Evolutionary conservation across 2,113 vertebrate genomes (phyloP).

Genomic region (Argyrosomus japonicus): DNA sequence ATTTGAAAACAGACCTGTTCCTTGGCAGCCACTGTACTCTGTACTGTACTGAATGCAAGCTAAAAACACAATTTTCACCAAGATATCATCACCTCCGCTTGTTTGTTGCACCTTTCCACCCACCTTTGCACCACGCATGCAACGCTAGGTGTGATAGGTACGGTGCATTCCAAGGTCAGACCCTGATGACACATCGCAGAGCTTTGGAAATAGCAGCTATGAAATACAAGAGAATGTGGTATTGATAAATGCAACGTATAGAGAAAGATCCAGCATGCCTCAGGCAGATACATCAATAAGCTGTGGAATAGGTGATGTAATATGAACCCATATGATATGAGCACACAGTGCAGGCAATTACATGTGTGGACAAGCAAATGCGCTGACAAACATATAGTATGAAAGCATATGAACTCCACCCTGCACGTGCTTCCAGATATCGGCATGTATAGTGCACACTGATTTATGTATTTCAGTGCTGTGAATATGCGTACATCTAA

Average conservation of each 20-base stretch:
- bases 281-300: slow-evolving; percentile 6
- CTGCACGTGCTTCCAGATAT: background rate
- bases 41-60: background rate
- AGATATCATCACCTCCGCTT: background rate
- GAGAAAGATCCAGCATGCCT: background rate
- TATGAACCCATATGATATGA: background rate
- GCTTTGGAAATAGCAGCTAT: background rate
- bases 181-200: background rate
- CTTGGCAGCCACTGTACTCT: background rate
- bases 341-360: slow-evolving; percentile 1
- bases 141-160: background rate
- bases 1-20: background rate
- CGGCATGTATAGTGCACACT: background rate
- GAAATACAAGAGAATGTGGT: background rate
- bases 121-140: background rate
- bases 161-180: background rate
- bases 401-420: background rate
- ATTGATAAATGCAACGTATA: background rate
- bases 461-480: slow-evolving; percentile 2
- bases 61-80: background rate
- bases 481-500: background rate
- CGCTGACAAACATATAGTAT: background rate
- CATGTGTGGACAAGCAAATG: background rate
- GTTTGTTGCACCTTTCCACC: background rate
- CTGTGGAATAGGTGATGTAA: background rate